Evolutionary conservation across 2,797 vertebrate species (phyloP), one percentile per base, ranked within the genome.

Genomic region (Centroberyx gerrardi): DNA sequence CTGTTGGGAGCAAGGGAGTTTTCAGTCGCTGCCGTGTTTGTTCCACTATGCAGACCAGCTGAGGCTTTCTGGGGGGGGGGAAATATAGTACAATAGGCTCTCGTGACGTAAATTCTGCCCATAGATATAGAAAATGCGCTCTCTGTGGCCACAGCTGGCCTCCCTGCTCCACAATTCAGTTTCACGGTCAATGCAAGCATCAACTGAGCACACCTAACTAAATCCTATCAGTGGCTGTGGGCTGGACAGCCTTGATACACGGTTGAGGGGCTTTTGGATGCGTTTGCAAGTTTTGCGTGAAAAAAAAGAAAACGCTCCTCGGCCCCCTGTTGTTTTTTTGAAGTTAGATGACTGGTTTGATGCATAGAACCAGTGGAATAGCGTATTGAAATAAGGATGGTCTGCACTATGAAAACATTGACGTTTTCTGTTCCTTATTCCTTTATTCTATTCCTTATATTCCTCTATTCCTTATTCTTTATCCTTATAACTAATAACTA

Each of bases 151-250:
- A 29, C 72, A 61, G 72, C 63, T 74, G 56, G 15, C 36, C 49
- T 62, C 38, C n/a, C 12, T 13, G 46, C 36, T 44, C 46, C 48
- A 54, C 69, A 44, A 6, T 62, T 54, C 9, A 36, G 54, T 33
- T 68, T 60, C 31, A 46, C 15, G n/a, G 36, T 36, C 48, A 28
- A 12, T 62, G 27, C 17, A 14, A 12, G 63, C 33, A 17, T 60
- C 22, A n/a, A 17, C 14, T 33, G 28, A 66, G 33, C 59, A 61
- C 36, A 18, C 46, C 13, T 10, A 44, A 48, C 56, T 9, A 5
- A 36, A 62, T 68, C 64, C 58, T 5, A 58, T 73, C 60, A 51
- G 3, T 44, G 63, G 53, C 55, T 67, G 12, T n/a, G 10, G 38
- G 36, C 40, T 27, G 38, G 38, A 61, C 38, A 44, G 17, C 14